Evolutionary conservation across 2,888 invertebrate species (phyloP).

Genomic region (Rhagonycha fulva): DNA sequence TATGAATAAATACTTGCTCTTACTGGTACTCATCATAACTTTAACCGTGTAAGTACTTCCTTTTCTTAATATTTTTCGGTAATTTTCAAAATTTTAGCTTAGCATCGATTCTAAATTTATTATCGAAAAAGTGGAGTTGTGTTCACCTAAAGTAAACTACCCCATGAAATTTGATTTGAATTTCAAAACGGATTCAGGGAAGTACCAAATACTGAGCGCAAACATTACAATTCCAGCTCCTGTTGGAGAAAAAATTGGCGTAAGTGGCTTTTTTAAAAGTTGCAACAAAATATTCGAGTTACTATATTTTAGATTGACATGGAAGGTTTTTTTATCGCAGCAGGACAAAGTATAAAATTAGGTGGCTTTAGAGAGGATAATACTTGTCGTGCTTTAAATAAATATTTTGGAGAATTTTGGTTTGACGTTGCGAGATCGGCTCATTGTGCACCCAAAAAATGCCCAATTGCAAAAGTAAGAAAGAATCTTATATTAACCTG

Average conservation of each 20-base stretch:
- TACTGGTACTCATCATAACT: neutral
- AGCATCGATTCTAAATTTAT: neutral
- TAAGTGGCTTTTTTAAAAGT: neutral
- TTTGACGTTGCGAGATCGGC: constrained; percentile 9
- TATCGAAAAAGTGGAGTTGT: neutral
- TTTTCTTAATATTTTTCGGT: neutral
- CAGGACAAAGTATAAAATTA: neutral
- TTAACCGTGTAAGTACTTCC: neutral
- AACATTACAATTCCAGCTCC: neutral
- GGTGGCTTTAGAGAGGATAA: neutral
- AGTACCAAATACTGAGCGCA: neutral
- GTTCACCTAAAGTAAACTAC: neutral
- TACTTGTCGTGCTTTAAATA: constrained; percentile 1
- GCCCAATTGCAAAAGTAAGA: constrained; percentile 12
- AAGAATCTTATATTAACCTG: neutral
- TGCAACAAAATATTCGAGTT: neutral
- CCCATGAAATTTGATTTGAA: neutral
- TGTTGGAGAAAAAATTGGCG: neutral
- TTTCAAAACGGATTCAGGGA: neutral
- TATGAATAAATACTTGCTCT: neutral
- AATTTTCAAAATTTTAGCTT: neutral
- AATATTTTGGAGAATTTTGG: constrained; percentile 10
- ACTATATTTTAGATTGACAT: neutral
- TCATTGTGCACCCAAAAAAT: constrained; percentile 3
- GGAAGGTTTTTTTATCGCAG: neutral